Evolutionary conservation across 2,797 vertebrate genomes (phyloP).

Genomic region (Poeciliopsis paucimaculata): DNA sequence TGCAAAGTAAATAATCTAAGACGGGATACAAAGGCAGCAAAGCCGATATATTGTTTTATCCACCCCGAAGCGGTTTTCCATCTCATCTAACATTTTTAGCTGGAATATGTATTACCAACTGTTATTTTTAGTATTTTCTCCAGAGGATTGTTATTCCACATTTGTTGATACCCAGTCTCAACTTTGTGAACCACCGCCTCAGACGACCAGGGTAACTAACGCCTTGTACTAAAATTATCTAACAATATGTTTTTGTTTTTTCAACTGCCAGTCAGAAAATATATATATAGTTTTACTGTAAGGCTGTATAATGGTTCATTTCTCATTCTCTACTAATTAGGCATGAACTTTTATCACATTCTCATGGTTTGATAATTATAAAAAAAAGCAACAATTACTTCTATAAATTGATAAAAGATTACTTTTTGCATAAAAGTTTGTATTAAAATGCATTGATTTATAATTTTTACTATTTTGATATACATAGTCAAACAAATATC

Average conservation of each 20-base stretch:
- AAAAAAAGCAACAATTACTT: neutral
- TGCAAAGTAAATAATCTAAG: neutral
- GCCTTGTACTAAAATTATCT: neutral
- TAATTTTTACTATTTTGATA: neutral
- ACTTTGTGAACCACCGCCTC: neutral
- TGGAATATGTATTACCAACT: neutral
- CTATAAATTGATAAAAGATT: neutral
- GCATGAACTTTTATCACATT: neutral
- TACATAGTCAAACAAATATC: neutral
- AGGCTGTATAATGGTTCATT: neutral
- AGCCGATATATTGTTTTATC: neutral
- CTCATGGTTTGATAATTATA: neutral
- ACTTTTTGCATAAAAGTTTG: neutral
- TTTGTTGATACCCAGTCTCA: neutral
- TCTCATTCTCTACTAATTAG: neutral
- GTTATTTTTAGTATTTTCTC: neutral
- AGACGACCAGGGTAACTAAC: neutral
- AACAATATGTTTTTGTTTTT: neutral
- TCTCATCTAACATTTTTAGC: neutral
- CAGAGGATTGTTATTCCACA: neutral
- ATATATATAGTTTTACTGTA: neutral
- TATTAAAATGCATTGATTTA: neutral
- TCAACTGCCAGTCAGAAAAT: neutral
- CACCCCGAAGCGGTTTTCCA: neutral
- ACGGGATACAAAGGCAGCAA: neutral